Base-by-base conservation (phyloP, 2,888 invertebrate genomes). In the Celastrina argiolus region DNA sequence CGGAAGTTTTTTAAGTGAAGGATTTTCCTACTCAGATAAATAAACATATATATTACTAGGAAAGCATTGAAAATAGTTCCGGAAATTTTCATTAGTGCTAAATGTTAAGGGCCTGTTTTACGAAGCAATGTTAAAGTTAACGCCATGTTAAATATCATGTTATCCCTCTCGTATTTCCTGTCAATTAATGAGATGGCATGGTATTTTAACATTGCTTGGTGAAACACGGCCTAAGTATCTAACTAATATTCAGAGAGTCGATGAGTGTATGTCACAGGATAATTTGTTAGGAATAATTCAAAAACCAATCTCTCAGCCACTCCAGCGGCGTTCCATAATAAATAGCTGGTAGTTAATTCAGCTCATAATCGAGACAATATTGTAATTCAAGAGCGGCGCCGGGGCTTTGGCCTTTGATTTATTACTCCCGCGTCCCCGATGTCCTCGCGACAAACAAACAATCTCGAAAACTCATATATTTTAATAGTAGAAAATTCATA, bases 281-380 rank as follows among this genome's bases (percentile, higher is more conserved):
- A 39, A 61, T 61, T 61, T 39, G 61, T 61, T 22, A 22, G n/a
- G 61, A 61, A 61, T 61, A 61, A 39, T 61, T 64, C 34, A 42
- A 63, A 66, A 41, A 42, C 56, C 28, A 63, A 22, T 63, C 51
- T 56, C 18, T 18, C 41, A 45, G 65, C 67, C 56, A 66, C 42
- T 64, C 51, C 66, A 63, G 67, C 41, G 51, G 64, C 59, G 59
- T 56, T 56, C 22, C 26, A 70, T 73, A 73, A 74, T 72, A 72
- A 74, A 73, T 70, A 68, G 67, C 64, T 42, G 64, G 70, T 68
- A 69, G 73, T 74, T 75, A 73, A 75, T 73, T 74, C 72, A 68
- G 65, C 67, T 68, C 69, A 67, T 72, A 73, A 75, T 74, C 71
- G 66, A 69, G 71, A 71, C 73, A 72, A 72, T 72, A 74, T 69